Evolutionary conservation across 2,113 vertebrate genomes (phyloP).

Genomic region (Oxyruncus cristatus): DNA sequence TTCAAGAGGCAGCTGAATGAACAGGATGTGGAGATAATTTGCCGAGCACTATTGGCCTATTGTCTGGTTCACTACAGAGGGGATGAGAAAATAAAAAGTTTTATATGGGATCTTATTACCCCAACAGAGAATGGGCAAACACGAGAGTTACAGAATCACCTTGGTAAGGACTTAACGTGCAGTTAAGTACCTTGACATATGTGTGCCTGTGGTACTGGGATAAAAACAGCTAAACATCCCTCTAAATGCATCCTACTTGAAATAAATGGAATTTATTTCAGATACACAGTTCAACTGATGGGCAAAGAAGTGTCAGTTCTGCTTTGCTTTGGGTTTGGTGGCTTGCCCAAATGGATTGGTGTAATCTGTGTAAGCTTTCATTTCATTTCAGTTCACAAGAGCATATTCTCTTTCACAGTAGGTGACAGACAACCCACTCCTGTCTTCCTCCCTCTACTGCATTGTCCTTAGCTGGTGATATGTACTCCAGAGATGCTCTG

Average conservation of each 20-base stretch:
- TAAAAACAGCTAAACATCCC: background rate
- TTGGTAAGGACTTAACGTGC: slow-evolving; percentile 67
- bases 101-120: slow-evolving; percentile 98
- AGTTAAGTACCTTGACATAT: accelerated
- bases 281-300: accelerated
- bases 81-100: slow-evolving; percentile 98
- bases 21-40: slow-evolving; percentile 95
- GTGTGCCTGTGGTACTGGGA: background rate
- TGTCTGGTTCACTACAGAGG: slow-evolving; percentile 96
- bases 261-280: background rate
- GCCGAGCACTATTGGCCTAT: slow-evolving; percentile 90
- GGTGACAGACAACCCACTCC: background rate
- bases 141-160: slow-evolving; percentile 93
- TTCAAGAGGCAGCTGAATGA: slow-evolving; percentile 96
- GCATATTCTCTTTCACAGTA: background rate
- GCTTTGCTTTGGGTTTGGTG: background rate
- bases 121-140: slow-evolving; percentile 93
- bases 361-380: background rate
- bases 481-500: background rate
- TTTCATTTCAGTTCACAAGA: background rate
- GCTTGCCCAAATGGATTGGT: background rate
- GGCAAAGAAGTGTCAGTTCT: background rate
- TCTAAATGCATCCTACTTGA: background rate
- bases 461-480: background rate
- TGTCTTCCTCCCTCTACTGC: background rate